These are phyloP conservation scores for Phenacoccus solenopsis DNA, from an alignment of 1,140 invertebrate species.

Conservation along the genomic window DNA sequence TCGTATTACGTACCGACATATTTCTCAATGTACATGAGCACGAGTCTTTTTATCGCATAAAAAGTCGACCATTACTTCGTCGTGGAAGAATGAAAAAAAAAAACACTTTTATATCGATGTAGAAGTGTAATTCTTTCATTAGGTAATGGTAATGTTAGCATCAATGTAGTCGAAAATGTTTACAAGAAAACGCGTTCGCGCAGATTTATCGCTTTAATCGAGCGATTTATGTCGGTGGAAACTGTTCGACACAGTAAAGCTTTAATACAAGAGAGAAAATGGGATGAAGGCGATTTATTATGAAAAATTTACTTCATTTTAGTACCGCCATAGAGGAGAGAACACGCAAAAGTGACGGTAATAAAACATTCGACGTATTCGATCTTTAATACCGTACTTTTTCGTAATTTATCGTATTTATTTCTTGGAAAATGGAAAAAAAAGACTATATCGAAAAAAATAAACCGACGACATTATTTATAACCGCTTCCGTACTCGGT, in stretches of 20 bases:
- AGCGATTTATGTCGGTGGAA: background rate
- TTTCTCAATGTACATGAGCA: too few relatives aligned
- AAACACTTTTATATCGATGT: too few relatives aligned
- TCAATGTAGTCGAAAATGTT: background rate
- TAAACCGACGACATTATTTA: background rate
- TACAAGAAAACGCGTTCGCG: background rate
- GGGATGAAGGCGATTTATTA: background rate
- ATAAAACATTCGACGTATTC: slow-evolving; percentile 2
- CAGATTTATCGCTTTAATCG: background rate
- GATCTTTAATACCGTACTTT: background rate
- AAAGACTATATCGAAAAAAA: background rate
- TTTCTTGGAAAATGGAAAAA: background rate
- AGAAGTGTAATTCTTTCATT: background rate
- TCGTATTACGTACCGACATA: too few relatives aligned
- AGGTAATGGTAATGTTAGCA: slow-evolving; percentile 2
- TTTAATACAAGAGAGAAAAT: background rate
- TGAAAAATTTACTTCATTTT: slow-evolving; percentile 3
- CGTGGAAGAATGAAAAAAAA: too few relatives aligned
- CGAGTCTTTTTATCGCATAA: too few relatives aligned
- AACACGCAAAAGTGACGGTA: background rate
- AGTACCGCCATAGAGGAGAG: background rate
- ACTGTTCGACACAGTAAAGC: background rate
- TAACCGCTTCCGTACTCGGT: background rate
- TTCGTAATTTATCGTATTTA: slow-evolving; percentile 3
- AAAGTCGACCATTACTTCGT: too few relatives aligned